Evolutionary conservation across 2,888 invertebrate genomes (phyloP).

Genomic region (Carabus problematicus): DNA sequence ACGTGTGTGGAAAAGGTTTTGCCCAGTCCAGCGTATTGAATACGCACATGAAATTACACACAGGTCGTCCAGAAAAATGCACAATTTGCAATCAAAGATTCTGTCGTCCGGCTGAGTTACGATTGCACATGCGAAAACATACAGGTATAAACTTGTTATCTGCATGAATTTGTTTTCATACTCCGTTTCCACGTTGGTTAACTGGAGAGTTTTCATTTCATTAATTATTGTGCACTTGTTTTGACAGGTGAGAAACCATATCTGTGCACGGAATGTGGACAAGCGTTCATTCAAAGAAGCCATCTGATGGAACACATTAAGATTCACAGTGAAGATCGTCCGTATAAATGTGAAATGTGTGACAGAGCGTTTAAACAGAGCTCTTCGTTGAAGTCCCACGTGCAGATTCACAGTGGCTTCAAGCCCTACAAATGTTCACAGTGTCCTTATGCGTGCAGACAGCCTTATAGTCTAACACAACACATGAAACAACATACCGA

Average conservation of each 20-base stretch:
- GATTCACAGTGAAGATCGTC: slow-evolving; percentile 53
- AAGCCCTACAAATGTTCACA: slow-evolving; percentile 54
- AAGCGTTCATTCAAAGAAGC: slow-evolving; percentile 54
- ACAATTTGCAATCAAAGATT: slow-evolving; percentile 54
- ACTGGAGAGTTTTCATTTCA: too few species aligned
- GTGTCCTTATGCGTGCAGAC: slow-evolving; percentile 54
- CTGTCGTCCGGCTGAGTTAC: slow-evolving; percentile 53
- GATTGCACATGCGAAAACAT: slow-evolving; percentile 54
- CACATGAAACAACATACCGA: slow-evolving; percentile 53
- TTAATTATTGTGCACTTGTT: background rate
- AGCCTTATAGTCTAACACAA: slow-evolving; percentile 52
- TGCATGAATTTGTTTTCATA: too few species aligned
- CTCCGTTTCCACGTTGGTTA: too few species aligned
- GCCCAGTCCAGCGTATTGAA: slow-evolving; percentile 53
- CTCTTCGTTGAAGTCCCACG: slow-evolving; percentile 52
- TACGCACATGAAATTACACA: slow-evolving; percentile 55
- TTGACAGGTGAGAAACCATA: slow-evolving; percentile 55
- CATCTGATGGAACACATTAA: slow-evolving; percentile 54
- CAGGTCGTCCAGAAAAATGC: slow-evolving; percentile 53
- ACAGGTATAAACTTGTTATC: slow-evolving; percentile 49
- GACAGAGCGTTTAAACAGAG: slow-evolving; percentile 53
- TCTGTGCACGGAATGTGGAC: slow-evolving; percentile 52
- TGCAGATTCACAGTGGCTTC: slow-evolving; percentile 53
- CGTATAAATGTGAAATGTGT: slow-evolving; percentile 53
- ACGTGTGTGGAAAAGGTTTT: slow-evolving; percentile 54